Evolutionary conservation across 2,797 vertebrate species (phyloP).

Genomic region (Pangasius macronema): DNA sequence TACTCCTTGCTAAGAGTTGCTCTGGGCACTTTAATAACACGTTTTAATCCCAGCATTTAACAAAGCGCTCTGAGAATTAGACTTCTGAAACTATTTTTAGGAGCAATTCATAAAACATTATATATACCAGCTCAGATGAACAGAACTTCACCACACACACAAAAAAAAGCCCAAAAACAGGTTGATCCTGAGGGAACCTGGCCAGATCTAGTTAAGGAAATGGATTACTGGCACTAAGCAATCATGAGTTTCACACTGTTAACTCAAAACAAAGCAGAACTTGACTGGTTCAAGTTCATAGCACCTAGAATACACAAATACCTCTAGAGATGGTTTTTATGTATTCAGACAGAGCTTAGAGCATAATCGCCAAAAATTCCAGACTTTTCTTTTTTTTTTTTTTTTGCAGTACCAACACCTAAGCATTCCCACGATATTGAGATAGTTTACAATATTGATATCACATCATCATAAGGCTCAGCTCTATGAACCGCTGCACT

Average conservation of each 20-base stretch:
- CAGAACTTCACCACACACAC: not conserved
- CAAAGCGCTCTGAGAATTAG: not conserved
- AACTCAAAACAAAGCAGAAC: not conserved
- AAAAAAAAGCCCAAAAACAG: not conserved
- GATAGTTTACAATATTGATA: not conserved
- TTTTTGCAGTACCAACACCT: not conserved
- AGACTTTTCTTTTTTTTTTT: not conserved
- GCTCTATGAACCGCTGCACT: not conserved
- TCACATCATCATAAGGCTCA: not conserved
- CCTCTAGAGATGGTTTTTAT: not conserved
- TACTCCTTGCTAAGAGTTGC: not conserved
- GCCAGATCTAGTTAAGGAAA: not conserved
- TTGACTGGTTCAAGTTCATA: not conserved
- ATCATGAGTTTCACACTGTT: not conserved
- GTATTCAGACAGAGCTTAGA: not conserved
- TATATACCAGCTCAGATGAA: not conserved
- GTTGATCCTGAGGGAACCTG: not conserved
- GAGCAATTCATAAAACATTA: not conserved
- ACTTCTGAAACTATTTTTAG: not conserved
- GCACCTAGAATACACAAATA: conserved; percentile 1
- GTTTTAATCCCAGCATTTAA: not conserved
- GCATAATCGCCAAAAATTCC: not conserved
- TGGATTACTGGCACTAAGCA: not conserved
- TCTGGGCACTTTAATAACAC: not conserved
- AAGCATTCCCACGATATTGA: not conserved